Conservation (phyloP, 2,797 vertebrate genomes). For the Schizopygopsis malacanthus region DNA sequence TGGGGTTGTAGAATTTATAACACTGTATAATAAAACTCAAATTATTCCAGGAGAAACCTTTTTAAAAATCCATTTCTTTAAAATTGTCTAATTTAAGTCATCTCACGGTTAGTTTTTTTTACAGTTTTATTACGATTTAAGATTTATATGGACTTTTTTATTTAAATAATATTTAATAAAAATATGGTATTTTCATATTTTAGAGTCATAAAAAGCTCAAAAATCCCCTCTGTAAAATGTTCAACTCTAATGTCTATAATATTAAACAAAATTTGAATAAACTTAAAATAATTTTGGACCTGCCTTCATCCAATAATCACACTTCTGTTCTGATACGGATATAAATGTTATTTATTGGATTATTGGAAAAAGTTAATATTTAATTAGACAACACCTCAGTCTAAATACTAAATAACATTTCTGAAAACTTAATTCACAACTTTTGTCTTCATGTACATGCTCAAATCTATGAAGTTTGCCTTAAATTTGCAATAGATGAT, state of each 20-base stretch:
- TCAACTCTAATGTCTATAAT: neutral
- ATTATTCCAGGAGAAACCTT: no score
- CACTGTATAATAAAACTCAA: neutral
- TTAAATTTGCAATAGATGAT: neutral
- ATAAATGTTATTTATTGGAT: neutral
- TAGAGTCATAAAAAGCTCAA: neutral
- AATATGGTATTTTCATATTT: neutral
- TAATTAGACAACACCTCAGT: neutral
- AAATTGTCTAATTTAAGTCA: neutral
- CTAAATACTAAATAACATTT: neutral
- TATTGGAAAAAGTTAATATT: neutral
- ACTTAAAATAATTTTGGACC: neutral
- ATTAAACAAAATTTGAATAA: neutral
- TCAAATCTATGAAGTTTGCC: neutral
- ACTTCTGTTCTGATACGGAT: neutral
- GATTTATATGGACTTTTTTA: neutral
- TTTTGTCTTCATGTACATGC: neutral
- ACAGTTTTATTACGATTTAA: neutral
- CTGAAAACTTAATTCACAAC: neutral
- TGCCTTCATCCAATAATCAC: neutral
- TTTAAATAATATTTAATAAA: neutral
- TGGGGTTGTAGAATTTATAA: neutral
- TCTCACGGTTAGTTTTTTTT: neutral
- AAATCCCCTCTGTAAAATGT: neutral
- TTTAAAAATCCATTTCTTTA: no score